These are phyloP conservation scores for Cossypha heuglini DNA, from an alignment of 2,797 vertebrate species.

Conservation along the genomic window DNA sequence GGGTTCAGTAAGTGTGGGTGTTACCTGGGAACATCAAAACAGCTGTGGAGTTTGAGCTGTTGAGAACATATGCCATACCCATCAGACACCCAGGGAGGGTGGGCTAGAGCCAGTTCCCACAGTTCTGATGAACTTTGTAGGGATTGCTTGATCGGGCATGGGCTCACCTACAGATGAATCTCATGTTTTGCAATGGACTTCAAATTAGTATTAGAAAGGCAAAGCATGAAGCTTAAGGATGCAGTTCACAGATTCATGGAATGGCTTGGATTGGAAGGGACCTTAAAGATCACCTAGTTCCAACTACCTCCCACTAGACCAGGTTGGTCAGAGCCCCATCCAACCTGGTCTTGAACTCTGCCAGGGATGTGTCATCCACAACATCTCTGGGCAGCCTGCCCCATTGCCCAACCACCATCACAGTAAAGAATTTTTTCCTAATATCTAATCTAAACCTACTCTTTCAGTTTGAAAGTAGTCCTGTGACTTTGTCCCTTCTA, in stretches of 20 bases:
- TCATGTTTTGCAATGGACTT: background rate
- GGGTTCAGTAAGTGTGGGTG: background rate
- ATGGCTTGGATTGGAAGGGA: no score
- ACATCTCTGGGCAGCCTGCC: background rate
- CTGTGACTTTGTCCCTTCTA: background rate
- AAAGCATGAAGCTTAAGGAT: background rate
- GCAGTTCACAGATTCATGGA: no score
- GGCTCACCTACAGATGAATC: background rate
- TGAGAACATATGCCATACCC: background rate
- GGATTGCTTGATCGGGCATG: background rate
- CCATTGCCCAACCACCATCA: background rate
- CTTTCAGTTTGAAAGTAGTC: background rate
- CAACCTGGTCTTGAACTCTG: background rate
- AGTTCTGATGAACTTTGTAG: background rate
- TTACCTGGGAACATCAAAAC: conserved; percentile 30
- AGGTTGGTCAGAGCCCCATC: background rate
- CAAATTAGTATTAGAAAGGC: background rate
- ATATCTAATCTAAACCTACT: background rate
- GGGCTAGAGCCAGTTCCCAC: background rate
- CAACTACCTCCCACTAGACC: background rate
- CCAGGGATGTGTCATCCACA: background rate
- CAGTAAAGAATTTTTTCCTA: background rate
- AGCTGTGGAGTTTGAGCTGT: conserved; percentile 12
- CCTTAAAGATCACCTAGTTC: background rate
- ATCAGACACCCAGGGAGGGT: background rate